A percentile compares a stretch with the other conserved stretches of the same genome.
phyloP scores from a whole-genome alignment of 1,140 invertebrate genomes.

The Eupeodes corollae region DNA sequence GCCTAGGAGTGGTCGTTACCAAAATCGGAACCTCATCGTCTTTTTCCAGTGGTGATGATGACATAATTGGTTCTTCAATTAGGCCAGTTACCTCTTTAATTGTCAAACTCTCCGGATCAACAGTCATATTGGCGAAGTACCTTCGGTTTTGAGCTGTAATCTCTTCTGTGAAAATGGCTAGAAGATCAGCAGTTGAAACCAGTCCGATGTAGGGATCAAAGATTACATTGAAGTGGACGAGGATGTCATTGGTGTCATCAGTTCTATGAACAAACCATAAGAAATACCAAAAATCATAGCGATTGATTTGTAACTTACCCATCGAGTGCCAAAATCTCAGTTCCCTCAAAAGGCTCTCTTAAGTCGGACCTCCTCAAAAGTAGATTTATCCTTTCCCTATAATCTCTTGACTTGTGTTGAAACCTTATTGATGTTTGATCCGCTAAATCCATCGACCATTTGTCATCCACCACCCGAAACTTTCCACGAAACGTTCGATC shows the following conservation, averaged over 20 bases:
- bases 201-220: slow-evolving; percentile 48
- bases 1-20: slow-evolving; percentile 22
- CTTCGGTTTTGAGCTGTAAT: slow-evolving; percentile 36
- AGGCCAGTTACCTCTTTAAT: slow-evolving; percentile 46
- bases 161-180: slow-evolving; percentile 32
- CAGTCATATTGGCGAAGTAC: slow-evolving; percentile 50
- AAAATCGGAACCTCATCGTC: slow-evolving; percentile 26
- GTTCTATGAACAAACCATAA: slow-evolving; percentile 40
- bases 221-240: slow-evolving; percentile 60
- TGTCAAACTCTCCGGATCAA: slow-evolving; percentile 53
- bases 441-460: slow-evolving; percentile 48
- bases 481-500: slow-evolving; percentile 69
- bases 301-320: slow-evolving; percentile 50
- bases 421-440: slow-evolving; percentile 55
- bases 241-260: slow-evolving; percentile 49
- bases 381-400: slow-evolving; percentile 62
- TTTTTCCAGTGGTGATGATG: slow-evolving; percentile 28
- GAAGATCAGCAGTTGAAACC: slow-evolving; percentile 28
- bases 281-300: no score
- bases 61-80: slow-evolving; percentile 31
- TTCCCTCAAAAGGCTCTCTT: slow-evolving; percentile 31
- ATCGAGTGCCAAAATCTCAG: slow-evolving; percentile 45
- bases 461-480: slow-evolving; percentile 59
- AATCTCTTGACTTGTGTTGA: slow-evolving; percentile 53
- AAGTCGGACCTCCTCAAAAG: slow-evolving; percentile 59